These are phyloP conservation scores for Cisticola juncidis DNA, from an alignment of 2,113 vertebrate species.

Conservation along the genomic window DNA sequence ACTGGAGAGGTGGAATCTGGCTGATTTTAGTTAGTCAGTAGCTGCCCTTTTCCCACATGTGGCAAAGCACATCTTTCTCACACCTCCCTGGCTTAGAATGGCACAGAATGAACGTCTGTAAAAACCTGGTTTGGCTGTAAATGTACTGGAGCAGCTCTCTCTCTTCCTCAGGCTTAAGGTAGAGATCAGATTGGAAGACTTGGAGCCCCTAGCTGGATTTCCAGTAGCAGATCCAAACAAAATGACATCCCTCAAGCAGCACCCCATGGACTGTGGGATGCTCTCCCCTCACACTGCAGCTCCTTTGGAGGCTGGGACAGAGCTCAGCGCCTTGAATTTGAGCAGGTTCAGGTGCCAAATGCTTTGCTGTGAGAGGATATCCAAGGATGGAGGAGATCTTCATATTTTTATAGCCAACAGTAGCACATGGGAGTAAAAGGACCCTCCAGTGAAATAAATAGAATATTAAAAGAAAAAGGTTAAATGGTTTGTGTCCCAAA, in stretches of 20 bases:
- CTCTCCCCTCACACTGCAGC: fast-evolving
- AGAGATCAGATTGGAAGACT: neutral
- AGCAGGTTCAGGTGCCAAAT: neutral
- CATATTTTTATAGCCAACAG: neutral
- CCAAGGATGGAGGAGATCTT: neutral
- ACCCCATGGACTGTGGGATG: neutral
- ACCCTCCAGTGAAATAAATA: neutral
- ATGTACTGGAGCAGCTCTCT: neutral
- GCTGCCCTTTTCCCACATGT: neutral
- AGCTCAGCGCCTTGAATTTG: neutral
- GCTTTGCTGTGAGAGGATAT: neutral
- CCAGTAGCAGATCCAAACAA: neutral
- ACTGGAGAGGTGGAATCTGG: neutral
- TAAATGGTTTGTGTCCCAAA: neutral
- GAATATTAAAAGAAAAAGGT: neutral
- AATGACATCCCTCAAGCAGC: neutral
- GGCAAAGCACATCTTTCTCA: neutral
- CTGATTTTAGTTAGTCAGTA: neutral
- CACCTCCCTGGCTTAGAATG: neutral
- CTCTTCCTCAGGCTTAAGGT: neutral
- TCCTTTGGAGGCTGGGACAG: neutral
- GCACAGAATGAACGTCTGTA: neutral
- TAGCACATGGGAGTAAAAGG: neutral
- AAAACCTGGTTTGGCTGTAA: neutral
- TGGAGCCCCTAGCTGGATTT: neutral